phyloP scores from a whole-genome alignment of 1,140 invertebrate species.

The Harlomillsia oculata region DNA sequence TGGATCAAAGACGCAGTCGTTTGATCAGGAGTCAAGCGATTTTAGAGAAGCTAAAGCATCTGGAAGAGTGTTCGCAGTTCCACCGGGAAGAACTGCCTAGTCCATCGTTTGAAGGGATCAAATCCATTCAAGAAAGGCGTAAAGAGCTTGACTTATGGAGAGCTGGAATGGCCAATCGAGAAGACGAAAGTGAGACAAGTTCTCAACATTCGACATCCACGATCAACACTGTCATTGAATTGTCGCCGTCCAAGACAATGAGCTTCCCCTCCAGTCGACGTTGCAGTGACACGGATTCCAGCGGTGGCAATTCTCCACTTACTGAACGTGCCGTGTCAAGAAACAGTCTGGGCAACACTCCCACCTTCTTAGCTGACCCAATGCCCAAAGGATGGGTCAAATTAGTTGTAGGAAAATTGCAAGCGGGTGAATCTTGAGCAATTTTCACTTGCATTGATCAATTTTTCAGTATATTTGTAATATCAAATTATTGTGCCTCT shows the following conservation, averaged over 20 bases:
- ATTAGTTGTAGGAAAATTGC: slow-evolving; percentile 45
- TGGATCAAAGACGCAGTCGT: slow-evolving; percentile 16
- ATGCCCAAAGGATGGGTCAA: slow-evolving; percentile 45
- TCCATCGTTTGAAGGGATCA: slow-evolving; percentile 33
- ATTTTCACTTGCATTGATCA: neutral
- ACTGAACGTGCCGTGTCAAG: slow-evolving; percentile 30
- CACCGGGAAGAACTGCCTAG: slow-evolving; percentile 31
- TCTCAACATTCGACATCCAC: slow-evolving; percentile 43
- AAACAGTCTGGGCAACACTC: slow-evolving; percentile 10
- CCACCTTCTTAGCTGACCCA: slow-evolving; percentile 23
- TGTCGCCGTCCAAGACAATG: slow-evolving; percentile 24
- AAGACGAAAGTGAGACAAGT: slow-evolving; percentile 43
- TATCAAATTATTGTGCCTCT: too few relatives aligned
- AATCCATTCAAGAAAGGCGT: slow-evolving; percentile 37
- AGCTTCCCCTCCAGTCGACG: slow-evolving; percentile 23
- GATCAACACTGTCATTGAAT: slow-evolving; percentile 42
- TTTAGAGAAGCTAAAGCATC: slow-evolving; percentile 36
- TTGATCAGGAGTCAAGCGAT: slow-evolving; percentile 35
- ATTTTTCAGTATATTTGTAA: too few relatives aligned
- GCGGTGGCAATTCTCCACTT: slow-evolving; percentile 31
- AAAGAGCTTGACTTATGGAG: slow-evolving; percentile 38
- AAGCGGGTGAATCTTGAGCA: slow-evolving; percentile 39
- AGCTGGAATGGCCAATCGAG: slow-evolving; percentile 26
- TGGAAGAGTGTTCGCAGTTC: slow-evolving; percentile 36
- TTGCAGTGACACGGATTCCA: slow-evolving; percentile 31